Percentiles rank a stretch among this genome's conserved stretches.
phyloP scores from a whole-genome alignment of 2,888 invertebrate species.

The Micropterix aruncella region DNA sequence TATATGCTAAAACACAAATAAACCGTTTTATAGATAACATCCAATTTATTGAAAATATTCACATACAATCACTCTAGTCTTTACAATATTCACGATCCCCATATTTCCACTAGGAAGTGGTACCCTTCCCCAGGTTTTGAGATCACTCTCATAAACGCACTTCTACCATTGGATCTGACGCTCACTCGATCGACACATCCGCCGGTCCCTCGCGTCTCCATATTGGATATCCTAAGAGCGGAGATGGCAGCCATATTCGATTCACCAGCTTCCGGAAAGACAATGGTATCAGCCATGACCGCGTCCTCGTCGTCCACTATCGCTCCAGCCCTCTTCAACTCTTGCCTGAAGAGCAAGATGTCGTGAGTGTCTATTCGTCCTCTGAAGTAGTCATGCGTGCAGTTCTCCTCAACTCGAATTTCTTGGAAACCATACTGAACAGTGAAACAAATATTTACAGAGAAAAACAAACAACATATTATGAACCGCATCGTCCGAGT shows the following conservation, averaged over 20 bases:
- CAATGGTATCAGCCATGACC: background rate
- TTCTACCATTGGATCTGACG: background rate
- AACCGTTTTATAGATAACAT: too few species aligned
- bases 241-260: background rate
- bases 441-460: too few species aligned
- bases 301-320: background rate
- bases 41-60: too few species aligned
- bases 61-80: too few species aligned
- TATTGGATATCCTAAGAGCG: background rate
- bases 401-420: background rate
- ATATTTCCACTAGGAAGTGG: background rate
- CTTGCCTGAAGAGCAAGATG: background rate
- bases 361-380: background rate
- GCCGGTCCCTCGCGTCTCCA: background rate
- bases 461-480: too few species aligned
- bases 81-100: background rate
- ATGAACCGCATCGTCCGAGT: too few species aligned
- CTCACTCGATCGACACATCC: background rate
- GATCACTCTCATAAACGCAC: background rate
- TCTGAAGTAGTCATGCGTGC: background rate
- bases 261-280: background rate
- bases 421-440: too few species aligned
- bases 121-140: background rate
- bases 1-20: too few species aligned
- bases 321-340: background rate